These are phyloP conservation scores for Dendrocincla tyrannina DNA, from an alignment of 2,797 vertebrate genomes.

Conservation along the genomic window DNA sequence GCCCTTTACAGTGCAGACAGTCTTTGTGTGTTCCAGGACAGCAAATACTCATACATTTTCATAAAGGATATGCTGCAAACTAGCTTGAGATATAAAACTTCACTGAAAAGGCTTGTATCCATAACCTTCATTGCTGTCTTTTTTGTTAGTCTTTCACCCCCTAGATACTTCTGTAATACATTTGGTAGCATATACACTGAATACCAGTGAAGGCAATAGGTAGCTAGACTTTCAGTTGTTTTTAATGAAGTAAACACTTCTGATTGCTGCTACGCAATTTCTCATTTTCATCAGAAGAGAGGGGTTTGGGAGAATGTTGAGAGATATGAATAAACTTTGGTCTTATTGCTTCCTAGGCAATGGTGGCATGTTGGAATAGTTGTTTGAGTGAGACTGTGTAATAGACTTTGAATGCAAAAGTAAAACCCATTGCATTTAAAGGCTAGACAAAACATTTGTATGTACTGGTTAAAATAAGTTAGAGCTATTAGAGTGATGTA, in stretches of 20 bases:
- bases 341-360: neutral
- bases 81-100: neutral
- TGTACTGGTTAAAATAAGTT: neutral
- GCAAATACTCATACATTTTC: neutral
- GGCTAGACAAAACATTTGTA: neutral
- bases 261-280: neutral
- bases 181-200: neutral
- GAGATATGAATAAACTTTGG: neutral
- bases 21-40: neutral
- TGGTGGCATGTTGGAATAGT: neutral
- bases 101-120: neutral
- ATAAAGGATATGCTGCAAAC: neutral
- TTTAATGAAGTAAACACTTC: neutral
- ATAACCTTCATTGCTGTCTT: neutral
- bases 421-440: neutral
- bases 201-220: neutral
- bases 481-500: neutral
- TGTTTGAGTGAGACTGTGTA: neutral
- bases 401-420: neutral
- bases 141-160: neutral
- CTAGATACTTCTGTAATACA: neutral
- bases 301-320: neutral
- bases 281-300: neutral
- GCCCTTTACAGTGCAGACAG: neutral
- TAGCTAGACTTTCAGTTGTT: neutral